Conservation (phyloP, 2,113 vertebrate genomes). For the Dipodomys spectabilis region DNA sequence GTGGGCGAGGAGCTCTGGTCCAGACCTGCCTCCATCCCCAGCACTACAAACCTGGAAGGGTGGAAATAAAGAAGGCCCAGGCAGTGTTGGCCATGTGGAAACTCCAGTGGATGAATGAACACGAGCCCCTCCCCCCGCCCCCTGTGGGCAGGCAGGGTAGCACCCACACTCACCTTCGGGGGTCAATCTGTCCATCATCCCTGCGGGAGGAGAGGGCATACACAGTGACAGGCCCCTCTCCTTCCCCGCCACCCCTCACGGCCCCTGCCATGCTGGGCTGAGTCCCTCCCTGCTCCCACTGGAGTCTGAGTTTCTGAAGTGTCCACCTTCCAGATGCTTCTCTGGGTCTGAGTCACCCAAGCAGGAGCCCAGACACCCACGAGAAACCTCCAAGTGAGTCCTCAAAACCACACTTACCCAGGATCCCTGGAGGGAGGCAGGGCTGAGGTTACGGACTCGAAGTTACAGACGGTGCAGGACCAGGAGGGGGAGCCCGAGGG, state of each 20-base stretch:
- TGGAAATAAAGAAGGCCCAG: too few species aligned
- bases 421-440: slow-evolving; percentile 43
- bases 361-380: background rate
- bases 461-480: rapidly evolving
- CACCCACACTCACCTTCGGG: background rate
- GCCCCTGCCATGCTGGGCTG: background rate
- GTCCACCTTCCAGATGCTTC: background rate
- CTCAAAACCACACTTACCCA: slow-evolving; percentile 44
- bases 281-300: background rate
- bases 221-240: too few species aligned
- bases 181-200: slow-evolving; percentile 57
- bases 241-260: too few species aligned
- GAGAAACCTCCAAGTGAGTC: too few species aligned
- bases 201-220: background rate
- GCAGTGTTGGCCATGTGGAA: too few species aligned
- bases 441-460: background rate
- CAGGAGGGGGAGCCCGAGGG: rapidly evolving
- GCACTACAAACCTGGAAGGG: too few species aligned
- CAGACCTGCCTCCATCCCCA: too few species aligned
- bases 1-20: too few species aligned
- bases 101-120: too few species aligned
- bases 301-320: background rate
- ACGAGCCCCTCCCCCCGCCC: too few species aligned
- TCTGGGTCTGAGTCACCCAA: background rate
- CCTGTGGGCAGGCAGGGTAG: too few species aligned